Percentiles rank a stretch among this genome's conserved stretches.
Conservation (phyloP, 2,113 vertebrate species). For the Xenotilapia longispinis region DNA sequence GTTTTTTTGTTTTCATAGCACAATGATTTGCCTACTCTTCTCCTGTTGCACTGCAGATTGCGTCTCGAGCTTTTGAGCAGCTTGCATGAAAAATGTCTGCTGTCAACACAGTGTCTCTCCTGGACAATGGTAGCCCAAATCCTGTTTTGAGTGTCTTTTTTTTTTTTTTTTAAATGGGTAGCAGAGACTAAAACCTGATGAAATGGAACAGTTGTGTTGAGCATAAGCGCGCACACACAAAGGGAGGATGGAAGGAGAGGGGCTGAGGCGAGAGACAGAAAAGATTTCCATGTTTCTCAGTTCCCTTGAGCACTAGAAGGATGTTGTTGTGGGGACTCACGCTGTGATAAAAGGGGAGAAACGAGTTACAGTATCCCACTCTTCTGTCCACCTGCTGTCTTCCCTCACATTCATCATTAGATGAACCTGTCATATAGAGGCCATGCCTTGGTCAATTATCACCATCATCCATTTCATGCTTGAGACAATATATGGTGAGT, state of each 20-base stretch:
- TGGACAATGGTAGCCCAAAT: slow-evolving; percentile 52
- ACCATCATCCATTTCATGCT: slow-evolving; percentile 33
- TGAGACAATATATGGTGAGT: slow-evolving; percentile 22
- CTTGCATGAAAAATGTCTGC: slow-evolving; percentile 49
- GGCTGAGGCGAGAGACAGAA: slow-evolving; percentile 8
- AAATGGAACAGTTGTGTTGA: slow-evolving; percentile 56
- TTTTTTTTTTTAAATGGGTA: slow-evolving; percentile 18
- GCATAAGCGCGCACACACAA: slow-evolving; percentile 13
- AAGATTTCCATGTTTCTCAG: slow-evolving; percentile 53
- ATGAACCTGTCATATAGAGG: slow-evolving; percentile 41
- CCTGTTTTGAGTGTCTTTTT: slow-evolving; percentile 34
- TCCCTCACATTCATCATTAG: slow-evolving; percentile 55
- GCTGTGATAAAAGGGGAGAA: slow-evolving; percentile 71
- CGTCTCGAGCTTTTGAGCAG: slow-evolving; percentile 41
- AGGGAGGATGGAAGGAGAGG: slow-evolving; percentile 10
- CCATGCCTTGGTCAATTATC: slow-evolving; percentile 39
- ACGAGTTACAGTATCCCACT: slow-evolving; percentile 58
- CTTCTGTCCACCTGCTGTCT: slow-evolving; percentile 66
- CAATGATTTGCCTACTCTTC: slow-evolving; percentile 31
- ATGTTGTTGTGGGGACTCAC: slow-evolving; percentile 36
- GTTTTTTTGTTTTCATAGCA: slow-evolving; percentile 33
- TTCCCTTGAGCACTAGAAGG: slow-evolving; percentile 56
- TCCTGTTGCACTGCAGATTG: slow-evolving; percentile 49
- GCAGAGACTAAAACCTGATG: slow-evolving; percentile 57
- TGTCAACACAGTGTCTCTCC: slow-evolving; percentile 50